These are phyloP conservation scores for Vanessa cardui DNA, from an alignment of 2,888 invertebrate species.

Conservation along the genomic window DNA sequence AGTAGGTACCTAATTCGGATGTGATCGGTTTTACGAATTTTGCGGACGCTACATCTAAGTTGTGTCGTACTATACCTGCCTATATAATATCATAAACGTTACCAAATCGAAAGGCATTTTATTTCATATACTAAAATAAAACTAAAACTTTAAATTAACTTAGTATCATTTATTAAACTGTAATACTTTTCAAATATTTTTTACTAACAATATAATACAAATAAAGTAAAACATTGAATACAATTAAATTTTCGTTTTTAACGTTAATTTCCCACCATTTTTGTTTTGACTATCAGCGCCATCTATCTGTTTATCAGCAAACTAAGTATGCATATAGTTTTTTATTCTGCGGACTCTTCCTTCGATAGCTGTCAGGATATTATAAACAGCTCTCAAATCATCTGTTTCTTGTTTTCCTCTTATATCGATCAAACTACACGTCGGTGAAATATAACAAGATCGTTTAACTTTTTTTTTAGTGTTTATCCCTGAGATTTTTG, in stretches of 20 bases:
- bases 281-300: slow-evolving; percentile 40
- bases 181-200: too few relatives aligned
- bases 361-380: slow-evolving; percentile 65
- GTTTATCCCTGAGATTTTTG: slow-evolving; percentile 38
- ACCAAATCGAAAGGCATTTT: too few relatives aligned
- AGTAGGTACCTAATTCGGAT: too few relatives aligned
- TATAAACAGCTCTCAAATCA: slow-evolving; percentile 62
- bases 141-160: too few relatives aligned
- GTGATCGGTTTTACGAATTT: too few relatives aligned
- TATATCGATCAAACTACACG: slow-evolving; percentile 57
- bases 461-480: slow-evolving; percentile 23
- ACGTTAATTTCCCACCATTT: slow-evolving; percentile 9
- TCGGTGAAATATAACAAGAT: slow-evolving; percentile 47
- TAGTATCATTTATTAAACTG: background rate
- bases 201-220: background rate
- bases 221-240: background rate
- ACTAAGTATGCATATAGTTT: slow-evolving; percentile 46
- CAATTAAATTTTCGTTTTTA: background rate
- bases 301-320: slow-evolving; percentile 42
- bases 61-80: too few relatives aligned
- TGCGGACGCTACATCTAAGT: too few relatives aligned
- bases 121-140: background rate
- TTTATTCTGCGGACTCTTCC: slow-evolving; percentile 67
- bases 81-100: too few relatives aligned
- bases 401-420: slow-evolving; percentile 53